These are phyloP conservation scores for Cylindroiulus punctatus DNA, from an alignment of 2,888 invertebrate species.

Conservation along the genomic window DNA sequence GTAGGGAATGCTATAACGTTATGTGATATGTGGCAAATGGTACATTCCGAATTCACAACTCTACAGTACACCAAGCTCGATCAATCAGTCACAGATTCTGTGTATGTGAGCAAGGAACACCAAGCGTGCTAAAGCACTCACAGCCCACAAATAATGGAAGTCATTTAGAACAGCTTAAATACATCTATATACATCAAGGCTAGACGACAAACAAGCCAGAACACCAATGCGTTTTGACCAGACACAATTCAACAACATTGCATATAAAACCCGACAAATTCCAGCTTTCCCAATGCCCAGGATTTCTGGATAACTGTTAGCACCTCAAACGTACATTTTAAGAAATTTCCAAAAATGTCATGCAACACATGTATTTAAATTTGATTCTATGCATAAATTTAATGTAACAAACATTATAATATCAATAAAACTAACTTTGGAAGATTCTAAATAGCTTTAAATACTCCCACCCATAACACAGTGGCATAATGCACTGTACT, in stretches of 20 bases:
- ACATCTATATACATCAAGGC: conserved; percentile 13
- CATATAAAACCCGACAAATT: neutral
- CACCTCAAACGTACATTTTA: conserved; percentile 1
- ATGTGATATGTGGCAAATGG: conserved; percentile 12
- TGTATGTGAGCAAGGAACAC: neutral
- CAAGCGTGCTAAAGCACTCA: conserved; percentile 39
- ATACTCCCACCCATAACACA: no score
- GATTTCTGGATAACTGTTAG: neutral
- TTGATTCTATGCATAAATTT: neutral
- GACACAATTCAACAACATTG: neutral
- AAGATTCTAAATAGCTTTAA: no score
- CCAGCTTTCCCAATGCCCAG: neutral
- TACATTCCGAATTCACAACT: neutral
- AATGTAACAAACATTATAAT: neutral
- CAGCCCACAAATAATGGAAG: conserved; percentile 31
- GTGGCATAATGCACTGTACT: no score
- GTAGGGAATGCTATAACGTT: conserved; percentile 11
- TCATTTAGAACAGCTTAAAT: conserved; percentile 13
- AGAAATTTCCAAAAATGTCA: neutral
- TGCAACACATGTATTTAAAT: neutral
- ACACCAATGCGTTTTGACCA: conserved; percentile 6
- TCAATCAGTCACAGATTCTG: neutral
- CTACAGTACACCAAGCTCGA: neutral
- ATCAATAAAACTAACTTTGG: no score
- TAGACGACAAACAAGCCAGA: neutral